Base-by-base conservation (phyloP, 2,888 invertebrate species). In the Octonoba sinensis region DNA sequence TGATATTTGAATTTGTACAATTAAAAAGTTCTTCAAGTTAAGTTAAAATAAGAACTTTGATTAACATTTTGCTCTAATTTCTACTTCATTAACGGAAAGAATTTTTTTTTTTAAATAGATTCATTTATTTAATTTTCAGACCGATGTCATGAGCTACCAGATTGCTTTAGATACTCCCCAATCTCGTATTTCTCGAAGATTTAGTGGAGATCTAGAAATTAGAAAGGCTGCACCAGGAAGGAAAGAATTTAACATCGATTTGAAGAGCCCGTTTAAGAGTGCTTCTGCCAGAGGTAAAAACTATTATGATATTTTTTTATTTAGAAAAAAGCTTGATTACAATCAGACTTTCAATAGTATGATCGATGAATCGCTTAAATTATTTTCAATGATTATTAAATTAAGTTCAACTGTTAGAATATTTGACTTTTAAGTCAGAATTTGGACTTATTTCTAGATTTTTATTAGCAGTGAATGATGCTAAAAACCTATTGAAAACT, bases 231-330 rank as follows among this genome's bases (percentile, higher is more conserved):
- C 22, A 11, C 16, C 11, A 11, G n/a, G 27, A 8, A 49, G 59
- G 15, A 74, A 51, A 62, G 72, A 78, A 36, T 57, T 69, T n/a
- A 62, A 57, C 16, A 11, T 82, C 13, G 13, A 76, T 15, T 12
- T 84, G 0, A 57, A 44, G 56, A 79, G 71, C 44, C 84, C 84
- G 3, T 84, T 82, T 54, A 78, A 82, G 46, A 64, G 24, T 20
- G 59, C 59, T 46, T 65, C 74, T 11, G 74, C 60, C 13, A 51
- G 27, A 27, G 72, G 82, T 82, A 66, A 66, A 20, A 71, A 24
- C n/a, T 27, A 27, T 27, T 36, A 1, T n/a, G n/a, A n/a, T 8
- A 36, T 36, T 8, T 36, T 6, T 6, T 36, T 36, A 4, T 36
- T 8, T 36, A 36, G 36, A 11, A 36, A 8, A 36, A 1, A 36